Evolutionary conservation across 1,140 invertebrate species (phyloP), one percentile per base, ranked within the genome.

Genomic region (Ceratoteleas bidentatus): DNA sequence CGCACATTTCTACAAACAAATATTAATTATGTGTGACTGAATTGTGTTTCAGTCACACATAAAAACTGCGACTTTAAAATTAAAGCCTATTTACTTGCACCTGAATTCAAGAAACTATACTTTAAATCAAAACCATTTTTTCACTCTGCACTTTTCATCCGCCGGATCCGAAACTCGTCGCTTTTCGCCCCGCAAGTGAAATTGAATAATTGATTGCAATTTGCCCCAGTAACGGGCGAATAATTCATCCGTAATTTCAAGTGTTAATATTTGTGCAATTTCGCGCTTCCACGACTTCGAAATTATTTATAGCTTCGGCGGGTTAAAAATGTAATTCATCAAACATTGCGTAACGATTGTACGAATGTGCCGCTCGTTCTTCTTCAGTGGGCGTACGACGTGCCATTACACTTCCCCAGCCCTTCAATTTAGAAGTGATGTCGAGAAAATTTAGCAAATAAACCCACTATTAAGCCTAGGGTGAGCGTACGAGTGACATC

Each of bases 371-470:
- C 16, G 10, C 38, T 47, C 53, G 50, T 69, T 78, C 58, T 79
- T 79, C 68, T 56, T 79, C 43, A 43, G 68, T 72, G 36, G 62
- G 62, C 62, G 57, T 80, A 73, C 69, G 56, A 54, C 68, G 68
- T 79, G 9, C 68, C 16, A 70, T 78, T 66, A 78, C 34, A 78
- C 60, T 78, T 78, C 75, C 75, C 75, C 75, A 78, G 75, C 66
- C 61, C 75, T 78, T 78, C 61, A 78, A 78, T 78, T 78, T 72
- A 78, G 66, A 10, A 47, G 47, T 43, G 45, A 78, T 53, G 66
- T 50, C 24, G 66, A 60, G 75, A 72, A 80, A 80, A 80, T 80
- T 80, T 66, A 80, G 69, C 76, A 68, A 80, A 80, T 80, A 68
- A 80, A 73, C 68, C 61, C 70, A 15, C 62, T 56, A 80, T 80